Conservation (phyloP, 1,140 invertebrate genomes). For the Nylanderia fulva region DNA sequence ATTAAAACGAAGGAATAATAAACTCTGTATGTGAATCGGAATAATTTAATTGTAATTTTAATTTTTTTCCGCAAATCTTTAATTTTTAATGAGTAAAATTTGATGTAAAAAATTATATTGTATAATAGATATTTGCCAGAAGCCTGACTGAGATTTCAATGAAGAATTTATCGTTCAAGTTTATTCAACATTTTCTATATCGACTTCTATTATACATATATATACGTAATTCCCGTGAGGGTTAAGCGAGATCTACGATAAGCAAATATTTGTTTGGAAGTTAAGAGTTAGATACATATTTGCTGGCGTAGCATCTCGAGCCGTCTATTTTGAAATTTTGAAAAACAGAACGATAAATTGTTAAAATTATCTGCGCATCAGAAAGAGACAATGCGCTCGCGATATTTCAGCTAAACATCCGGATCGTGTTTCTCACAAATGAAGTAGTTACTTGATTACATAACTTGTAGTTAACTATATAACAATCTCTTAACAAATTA, state of each 20-base stretch:
- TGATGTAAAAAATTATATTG: neutral
- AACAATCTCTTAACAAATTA: no score
- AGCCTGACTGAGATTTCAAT: neutral
- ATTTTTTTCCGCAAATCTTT: conserved; percentile 5
- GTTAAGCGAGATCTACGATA: neutral
- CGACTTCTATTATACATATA: no score
- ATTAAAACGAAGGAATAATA: neutral
- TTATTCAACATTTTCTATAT: conserved; percentile 5
- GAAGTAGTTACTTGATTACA: no score
- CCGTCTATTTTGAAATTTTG: conserved; percentile 22
- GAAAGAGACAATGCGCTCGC: neutral
- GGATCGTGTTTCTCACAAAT: conserved; percentile 4
- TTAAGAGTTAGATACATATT: neutral
- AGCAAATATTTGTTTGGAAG: conserved; percentile 26
- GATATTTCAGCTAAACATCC: conserved; percentile 27
- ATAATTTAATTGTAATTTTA: neutral
- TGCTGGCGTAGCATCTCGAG: neutral
- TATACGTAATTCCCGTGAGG: neutral
- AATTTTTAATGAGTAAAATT: neutral
- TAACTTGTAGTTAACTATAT: no score
- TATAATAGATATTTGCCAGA: neutral
- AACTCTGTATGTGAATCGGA: no score
- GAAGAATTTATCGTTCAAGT: neutral
- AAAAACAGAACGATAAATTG: conserved; percentile 39
- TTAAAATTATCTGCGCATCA: neutral